phyloP scores from a whole-genome alignment of 2,113 vertebrate species.

The Laticauda laticaudata region DNA sequence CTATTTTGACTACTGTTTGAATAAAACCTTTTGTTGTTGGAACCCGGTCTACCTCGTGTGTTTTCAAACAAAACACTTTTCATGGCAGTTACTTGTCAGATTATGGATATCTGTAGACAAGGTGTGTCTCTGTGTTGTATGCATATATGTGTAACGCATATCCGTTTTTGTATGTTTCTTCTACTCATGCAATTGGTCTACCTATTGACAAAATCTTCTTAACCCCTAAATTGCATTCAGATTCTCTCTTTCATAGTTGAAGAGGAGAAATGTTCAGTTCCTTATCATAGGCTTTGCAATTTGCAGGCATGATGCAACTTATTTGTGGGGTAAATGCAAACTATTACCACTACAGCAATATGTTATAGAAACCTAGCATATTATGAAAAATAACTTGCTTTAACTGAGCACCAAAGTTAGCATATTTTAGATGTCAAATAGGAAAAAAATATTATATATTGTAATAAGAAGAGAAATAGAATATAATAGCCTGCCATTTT shows the following conservation, averaged over 20 bases:
- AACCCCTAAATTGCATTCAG: slow-evolving; percentile 31
- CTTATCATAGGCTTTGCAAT: neutral
- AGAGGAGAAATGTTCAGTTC: slow-evolving; percentile 15
- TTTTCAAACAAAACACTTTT: too few species aligned
- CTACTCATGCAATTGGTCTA: slow-evolving; percentile 17
- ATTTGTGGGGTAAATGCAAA: slow-evolving; percentile 10
- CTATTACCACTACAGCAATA: slow-evolving; percentile 18
- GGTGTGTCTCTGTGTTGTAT: slow-evolving; percentile 9
- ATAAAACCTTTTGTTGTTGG: too few species aligned
- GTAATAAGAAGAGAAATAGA: neutral
- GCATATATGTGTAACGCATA: neutral
- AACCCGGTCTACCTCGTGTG: too few species aligned
- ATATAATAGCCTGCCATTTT: neutral
- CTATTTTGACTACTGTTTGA: too few species aligned
- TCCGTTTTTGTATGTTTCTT: slow-evolving; percentile 23
- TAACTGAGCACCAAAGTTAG: slow-evolving; percentile 22
- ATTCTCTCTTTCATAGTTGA: slow-evolving; percentile 47
- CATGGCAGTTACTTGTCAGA: slow-evolving; percentile 25
- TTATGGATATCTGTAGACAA: slow-evolving; percentile 16
- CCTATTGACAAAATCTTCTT: slow-evolving; percentile 52
- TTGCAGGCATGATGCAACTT: neutral
- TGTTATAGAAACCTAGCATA: slow-evolving; percentile 26
- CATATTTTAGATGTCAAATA: slow-evolving; percentile 34
- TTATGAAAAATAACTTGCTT: slow-evolving; percentile 34
- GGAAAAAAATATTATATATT: neutral